A percentile compares a stretch with the other conserved stretches of the same genome.
phyloP scores from a whole-genome alignment of 2,888 invertebrate species.

The Emesis russula region DNA sequence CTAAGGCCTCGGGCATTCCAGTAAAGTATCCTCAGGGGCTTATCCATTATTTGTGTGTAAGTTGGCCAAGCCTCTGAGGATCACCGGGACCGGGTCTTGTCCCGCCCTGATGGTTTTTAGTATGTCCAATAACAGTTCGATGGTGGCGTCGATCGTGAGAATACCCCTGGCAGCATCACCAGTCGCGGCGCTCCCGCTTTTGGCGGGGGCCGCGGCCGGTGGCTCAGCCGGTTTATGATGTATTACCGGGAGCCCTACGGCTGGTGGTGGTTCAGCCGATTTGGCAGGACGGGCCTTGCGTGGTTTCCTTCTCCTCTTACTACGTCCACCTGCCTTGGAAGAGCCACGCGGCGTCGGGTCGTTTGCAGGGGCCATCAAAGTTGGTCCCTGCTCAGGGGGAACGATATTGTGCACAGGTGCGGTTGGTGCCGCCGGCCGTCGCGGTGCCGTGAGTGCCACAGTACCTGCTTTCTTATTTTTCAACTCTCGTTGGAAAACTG shows the following conservation, averaged over 20 bases:
- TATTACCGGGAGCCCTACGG: background rate
- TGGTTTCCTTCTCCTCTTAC: too few relatives aligned
- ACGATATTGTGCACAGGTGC: background rate
- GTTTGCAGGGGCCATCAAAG: background rate
- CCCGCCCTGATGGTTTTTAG: background rate
- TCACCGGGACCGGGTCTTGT: background rate
- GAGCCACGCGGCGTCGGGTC: background rate
- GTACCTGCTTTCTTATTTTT: slow-evolving; percentile 54
- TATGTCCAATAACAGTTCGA: background rate
- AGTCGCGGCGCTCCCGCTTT: background rate
- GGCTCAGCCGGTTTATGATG: background rate
- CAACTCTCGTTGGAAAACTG: slow-evolving; percentile 13
- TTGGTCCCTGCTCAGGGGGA: background rate
- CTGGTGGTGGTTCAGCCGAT: background rate
- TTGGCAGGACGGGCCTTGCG: background rate
- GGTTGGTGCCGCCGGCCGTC: slow-evolving; percentile 30
- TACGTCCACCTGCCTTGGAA: background rate
- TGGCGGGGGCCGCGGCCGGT: background rate
- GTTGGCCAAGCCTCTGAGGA: background rate
- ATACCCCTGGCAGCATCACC: background rate
- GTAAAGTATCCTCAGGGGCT: background rate
- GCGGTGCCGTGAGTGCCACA: slow-evolving; percentile 37
- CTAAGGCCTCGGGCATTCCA: background rate
- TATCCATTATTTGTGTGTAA: background rate
- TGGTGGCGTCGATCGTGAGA: background rate